Evolutionary conservation across 2,888 invertebrate species (phyloP).

Genomic region (Rhopalosiphum nymphaeae): DNA sequence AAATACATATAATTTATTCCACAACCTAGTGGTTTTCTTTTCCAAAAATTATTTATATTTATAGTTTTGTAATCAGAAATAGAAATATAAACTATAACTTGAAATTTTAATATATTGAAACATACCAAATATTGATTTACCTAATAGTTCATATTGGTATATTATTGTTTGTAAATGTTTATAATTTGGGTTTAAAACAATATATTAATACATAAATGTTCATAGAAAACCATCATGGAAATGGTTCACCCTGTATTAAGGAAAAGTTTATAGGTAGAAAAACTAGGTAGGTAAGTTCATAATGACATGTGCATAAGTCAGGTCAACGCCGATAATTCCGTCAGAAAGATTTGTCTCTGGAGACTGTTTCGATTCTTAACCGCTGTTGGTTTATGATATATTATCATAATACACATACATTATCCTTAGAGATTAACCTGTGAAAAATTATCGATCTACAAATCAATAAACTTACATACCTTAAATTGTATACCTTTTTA

Average conservation of each 20-base stretch:
- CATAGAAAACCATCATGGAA: not conserved
- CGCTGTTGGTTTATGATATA: not conserved
- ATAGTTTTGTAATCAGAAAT: not conserved
- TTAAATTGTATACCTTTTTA: not conserved
- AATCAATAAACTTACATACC: not conserved
- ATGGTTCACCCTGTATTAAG: not conserved
- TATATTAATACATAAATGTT: not conserved
- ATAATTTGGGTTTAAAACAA: not conserved
- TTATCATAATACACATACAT: not conserved
- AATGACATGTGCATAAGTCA: not conserved
- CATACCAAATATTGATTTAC: not conserved
- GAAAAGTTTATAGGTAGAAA: not conserved
- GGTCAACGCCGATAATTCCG: not conserved
- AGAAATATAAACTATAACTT: not conserved
- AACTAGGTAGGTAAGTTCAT: not conserved
- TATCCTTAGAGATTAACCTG: not conserved
- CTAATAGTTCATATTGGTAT: no score
- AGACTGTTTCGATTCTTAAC: not conserved
- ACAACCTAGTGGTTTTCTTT: not conserved
- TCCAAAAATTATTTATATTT: not conserved
- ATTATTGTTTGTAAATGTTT: not conserved
- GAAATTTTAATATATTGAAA: not conserved
- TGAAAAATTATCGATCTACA: not conserved
- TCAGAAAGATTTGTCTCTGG: not conserved
- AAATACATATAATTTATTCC: not conserved